Evolutionary conservation across 2,888 invertebrate genomes (phyloP), one percentile per base, ranked within the genome.

Genomic region (Ormyrus nitidulus): DNA sequence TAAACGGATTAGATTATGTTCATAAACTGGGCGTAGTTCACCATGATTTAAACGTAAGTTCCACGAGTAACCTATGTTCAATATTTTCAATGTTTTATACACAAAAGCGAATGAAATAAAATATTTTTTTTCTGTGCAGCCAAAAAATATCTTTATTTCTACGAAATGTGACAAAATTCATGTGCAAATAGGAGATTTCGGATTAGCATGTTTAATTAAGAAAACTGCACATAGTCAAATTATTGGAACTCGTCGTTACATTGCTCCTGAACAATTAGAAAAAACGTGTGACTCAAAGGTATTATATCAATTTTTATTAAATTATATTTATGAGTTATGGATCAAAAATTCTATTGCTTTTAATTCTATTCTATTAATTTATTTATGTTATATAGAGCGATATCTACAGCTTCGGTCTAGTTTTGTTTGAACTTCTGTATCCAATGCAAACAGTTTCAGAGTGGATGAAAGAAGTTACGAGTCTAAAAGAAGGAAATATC

Each of bases 121-220:
- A 19, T 19, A 2, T 13, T 58, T 58, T 0, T 56, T 56, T 56
- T 54, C 44, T 10, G 2, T 54, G 56, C 11, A 72, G 72, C 72
- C 72, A 4, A 11, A 51, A 10, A 72, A 72, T 62, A 72, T 72
- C 13, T 72, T 72, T n/a, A 53, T 72, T 8, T 34, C 72, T 11
- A 53, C 0, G 6, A 11, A 5, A 5, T 13, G n/a, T n/a, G 34
- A 19, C 34, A n/a, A 62, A n/a, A 1, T 62, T 8, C 48, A 13
- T 4, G 44, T 72, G 3, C 19, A 72, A 51, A n/a, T 72, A n/a
- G 72, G 72, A 7, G 72, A 72, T 53, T 72, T 72, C n/a, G 72
- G 72, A 13, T 53, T 72, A 53, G 61, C 72, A 2, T 72, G 72
- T 62, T 72, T 6, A 6, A 13, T 34, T 11, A 6, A 6, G 34